A percentile compares a stretch with the other conserved stretches of the same genome.
Evolutionary conservation across 2,888 invertebrate species (phyloP).

Genomic region (Rotaria magnacalcarata): DNA sequence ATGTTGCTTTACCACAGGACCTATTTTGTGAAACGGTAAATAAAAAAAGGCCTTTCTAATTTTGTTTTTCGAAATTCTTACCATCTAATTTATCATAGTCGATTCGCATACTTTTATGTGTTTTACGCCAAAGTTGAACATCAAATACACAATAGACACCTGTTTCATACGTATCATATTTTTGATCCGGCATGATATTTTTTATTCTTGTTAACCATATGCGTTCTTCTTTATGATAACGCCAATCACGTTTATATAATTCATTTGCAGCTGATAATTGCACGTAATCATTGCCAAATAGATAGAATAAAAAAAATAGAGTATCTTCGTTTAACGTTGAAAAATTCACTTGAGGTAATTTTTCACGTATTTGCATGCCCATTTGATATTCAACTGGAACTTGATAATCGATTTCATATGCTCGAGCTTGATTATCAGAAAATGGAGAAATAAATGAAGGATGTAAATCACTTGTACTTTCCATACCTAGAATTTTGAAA

Average conservation of each 20-base stretch:
- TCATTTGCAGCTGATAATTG: constrained; percentile 44
- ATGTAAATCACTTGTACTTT: constrained; percentile 68
- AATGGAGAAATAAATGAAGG: constrained; percentile 97
- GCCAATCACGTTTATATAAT: constrained; percentile 77
- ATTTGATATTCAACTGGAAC: constrained; percentile 98
- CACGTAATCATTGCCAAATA: constrained; percentile 40
- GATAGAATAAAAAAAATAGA: constrained; percentile 44
- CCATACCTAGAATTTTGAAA: neutral
- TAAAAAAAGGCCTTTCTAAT: neutral
- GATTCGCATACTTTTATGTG: constrained; percentile 94
- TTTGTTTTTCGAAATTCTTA: constrained; percentile 64
- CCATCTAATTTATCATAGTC: constrained; percentile 98
- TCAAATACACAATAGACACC: constrained; percentile 99
- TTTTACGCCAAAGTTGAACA: constrained; percentile 96
- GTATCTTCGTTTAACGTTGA: constrained; percentile 92
- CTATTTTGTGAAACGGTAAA: neutral
- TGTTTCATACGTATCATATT: constrained; percentile 89
- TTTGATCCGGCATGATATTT: constrained; percentile 85
- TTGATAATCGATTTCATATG: constrained; percentile 71
- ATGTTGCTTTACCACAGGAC: neutral
- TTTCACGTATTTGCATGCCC: constrained; percentile 79
- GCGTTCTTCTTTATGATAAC: constrained; percentile 96
- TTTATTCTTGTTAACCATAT: constrained; percentile 98
- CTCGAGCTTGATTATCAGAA: constrained; percentile 92
- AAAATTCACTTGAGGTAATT: constrained; percentile 80